phyloP scores from a whole-genome alignment of 1,140 invertebrate genomes.

The Phymorhynchus buccinoides region DNA sequence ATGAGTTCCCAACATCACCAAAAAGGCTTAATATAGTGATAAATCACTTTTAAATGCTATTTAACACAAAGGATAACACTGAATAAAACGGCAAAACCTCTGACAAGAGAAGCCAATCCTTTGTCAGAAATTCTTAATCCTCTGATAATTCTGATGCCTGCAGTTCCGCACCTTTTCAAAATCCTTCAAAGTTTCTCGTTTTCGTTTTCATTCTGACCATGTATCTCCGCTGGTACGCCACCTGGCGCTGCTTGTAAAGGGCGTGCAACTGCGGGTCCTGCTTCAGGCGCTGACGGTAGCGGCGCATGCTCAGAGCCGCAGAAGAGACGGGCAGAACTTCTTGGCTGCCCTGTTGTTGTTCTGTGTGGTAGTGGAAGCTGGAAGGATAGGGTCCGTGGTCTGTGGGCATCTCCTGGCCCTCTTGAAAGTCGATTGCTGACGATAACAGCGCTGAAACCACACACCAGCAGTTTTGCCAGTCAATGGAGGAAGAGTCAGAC shows the following conservation, averaged over 20 bases:
- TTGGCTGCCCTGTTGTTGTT: not conserved
- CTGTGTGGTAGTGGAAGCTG: not conserved
- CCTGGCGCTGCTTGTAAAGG: slow-evolving; percentile 9
- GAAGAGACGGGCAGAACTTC: too few species aligned
- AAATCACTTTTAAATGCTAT: too few species aligned
- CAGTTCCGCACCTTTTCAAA: not conserved
- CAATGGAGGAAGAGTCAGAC: not conserved
- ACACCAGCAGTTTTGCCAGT: slow-evolving; percentile 1
- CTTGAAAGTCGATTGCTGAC: not conserved
- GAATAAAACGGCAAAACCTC: too few species aligned
- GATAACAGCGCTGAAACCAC: not conserved
- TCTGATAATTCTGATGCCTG: too few species aligned
- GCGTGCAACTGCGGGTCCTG: not conserved
- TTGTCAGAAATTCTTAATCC: too few species aligned
- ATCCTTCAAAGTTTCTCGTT: not conserved
- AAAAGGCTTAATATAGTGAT: too few species aligned
- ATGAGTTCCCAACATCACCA: too few species aligned
- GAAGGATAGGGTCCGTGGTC: not conserved
- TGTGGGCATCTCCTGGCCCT: not conserved
- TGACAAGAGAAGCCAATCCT: too few species aligned
- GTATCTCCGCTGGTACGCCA: not conserved
- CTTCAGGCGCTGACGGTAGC: not conserved
- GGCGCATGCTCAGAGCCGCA: slow-evolving; percentile 13
- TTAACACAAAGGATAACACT: too few species aligned
- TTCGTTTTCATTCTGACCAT: not conserved